A percentile compares a stretch with the other conserved stretches of the same genome.
These are phyloP conservation scores for Masticophis lateralis DNA, from an alignment of 2,797 vertebrate genomes.

Conservation along the genomic window DNA sequence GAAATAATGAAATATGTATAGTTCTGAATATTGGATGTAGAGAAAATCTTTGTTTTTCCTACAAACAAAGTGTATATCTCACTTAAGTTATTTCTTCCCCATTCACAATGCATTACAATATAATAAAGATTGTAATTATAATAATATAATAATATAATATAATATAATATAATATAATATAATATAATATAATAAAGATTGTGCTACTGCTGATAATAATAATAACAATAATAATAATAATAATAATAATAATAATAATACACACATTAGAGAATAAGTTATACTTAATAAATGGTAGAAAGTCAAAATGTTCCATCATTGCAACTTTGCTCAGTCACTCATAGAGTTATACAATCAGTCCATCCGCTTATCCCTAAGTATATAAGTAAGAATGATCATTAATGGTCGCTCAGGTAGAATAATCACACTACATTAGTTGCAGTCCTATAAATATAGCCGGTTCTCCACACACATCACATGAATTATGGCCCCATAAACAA, in stretches of 20 bases:
- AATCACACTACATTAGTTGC: slow-evolving; percentile 62
- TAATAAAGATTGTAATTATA: too few relatives aligned
- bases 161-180: too few relatives aligned
- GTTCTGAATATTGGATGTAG: not conserved
- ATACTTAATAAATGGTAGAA: not conserved
- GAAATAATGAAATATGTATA: not conserved
- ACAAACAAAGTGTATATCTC: not conserved
- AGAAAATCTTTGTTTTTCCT: not conserved
- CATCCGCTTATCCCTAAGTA: not conserved
- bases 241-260: not conserved
- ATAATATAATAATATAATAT: too few relatives aligned
- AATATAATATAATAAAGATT: too few relatives aligned
- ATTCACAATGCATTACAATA: not conserved
- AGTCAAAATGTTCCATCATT: fast-evolving
- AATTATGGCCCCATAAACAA: slow-evolving; percentile 63
- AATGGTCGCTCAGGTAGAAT: slow-evolving; percentile 57
- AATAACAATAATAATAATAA: not conserved
- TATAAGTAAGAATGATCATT: slow-evolving; percentile 46
- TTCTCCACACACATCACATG: slow-evolving; percentile 59
- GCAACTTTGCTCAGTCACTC: not conserved
- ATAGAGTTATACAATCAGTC: not conserved
- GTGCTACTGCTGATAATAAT: not conserved
- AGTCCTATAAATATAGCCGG: slow-evolving; percentile 58
- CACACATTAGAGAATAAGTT: not conserved
- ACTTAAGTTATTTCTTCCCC: not conserved